Percentiles rank a stretch among this genome's conserved stretches.
Conservation (phyloP, 1,140 invertebrate genomes). For the Trichonephila clavipes region DNA sequence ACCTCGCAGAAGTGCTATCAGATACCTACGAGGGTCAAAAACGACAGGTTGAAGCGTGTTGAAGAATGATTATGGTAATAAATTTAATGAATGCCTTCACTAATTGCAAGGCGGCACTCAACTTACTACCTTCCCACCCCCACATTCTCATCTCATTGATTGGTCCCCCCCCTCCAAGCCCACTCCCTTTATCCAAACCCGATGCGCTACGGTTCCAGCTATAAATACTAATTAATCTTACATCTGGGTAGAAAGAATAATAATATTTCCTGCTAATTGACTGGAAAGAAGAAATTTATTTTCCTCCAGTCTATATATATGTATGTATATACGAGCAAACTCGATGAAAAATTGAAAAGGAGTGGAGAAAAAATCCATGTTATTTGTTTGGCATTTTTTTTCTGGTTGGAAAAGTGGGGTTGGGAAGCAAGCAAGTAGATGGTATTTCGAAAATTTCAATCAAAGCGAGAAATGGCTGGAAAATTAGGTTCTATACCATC, state of each 20-base stretch:
- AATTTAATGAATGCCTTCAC: conserved; percentile 75
- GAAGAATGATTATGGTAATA: conserved; percentile 76
- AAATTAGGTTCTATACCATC: conserved; percentile 65
- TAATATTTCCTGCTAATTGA: conserved; percentile 76
- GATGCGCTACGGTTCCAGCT: conserved; percentile 38
- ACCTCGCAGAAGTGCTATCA: conserved; percentile 42
- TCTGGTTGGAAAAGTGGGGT: background rate
- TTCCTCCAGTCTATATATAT: background rate
- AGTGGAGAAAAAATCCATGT: background rate
- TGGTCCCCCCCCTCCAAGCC: background rate
- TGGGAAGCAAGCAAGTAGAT: background rate
- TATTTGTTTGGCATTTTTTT: conserved; percentile 30
- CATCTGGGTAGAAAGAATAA: conserved; percentile 58
- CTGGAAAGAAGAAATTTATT: conserved; percentile 71
- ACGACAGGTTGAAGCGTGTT: conserved; percentile 64
- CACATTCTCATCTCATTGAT: conserved; percentile 16
- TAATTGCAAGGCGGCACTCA: conserved; percentile 72
- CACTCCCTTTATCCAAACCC: background rate
- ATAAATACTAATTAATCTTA: conserved; percentile 76
- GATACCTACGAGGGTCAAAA: conserved; percentile 69
- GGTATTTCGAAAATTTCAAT: conserved; percentile 71
- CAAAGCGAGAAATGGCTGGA: conserved; percentile 63
- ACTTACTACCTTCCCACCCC: conserved; percentile 23
- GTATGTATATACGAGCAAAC: conserved; percentile 33
- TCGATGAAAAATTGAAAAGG: conserved; percentile 22